Base-by-base conservation (phyloP, 1,140 invertebrate genomes). In the Drosophila grimshawi region DNA sequence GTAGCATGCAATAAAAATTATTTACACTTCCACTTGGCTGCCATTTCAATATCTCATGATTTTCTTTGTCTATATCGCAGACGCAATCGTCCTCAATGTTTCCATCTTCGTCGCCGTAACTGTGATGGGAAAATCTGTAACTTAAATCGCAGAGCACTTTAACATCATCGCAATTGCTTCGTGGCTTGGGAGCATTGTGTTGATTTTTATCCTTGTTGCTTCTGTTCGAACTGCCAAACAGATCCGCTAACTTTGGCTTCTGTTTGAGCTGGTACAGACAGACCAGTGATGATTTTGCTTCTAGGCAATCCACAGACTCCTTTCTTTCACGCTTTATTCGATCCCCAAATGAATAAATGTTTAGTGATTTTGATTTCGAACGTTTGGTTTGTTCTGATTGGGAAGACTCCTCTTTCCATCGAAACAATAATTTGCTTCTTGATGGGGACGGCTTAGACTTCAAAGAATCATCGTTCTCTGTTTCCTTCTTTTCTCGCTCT, bases 81-180 rank as follows among this genome's bases (percentile, higher is more conserved):
- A 30, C 27, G 45, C 43, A 48, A 3, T 55, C 30, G 10, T 45
- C 7, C 3, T 60, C 45, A 4, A 19, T 29, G 6, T 37, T 37
- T 11, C 2, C 4, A 41, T 29, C 33, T 5, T 6, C n/a, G 6
- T 57, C 43, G 3, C 19, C 51, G 3, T 8, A 41, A 19, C 45
- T 49, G 5, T 69, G 10, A 10, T 59, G 63, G 7, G 5, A 27
- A 59, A 64, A 64, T 30, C 33, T 70, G 29, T 59, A 64, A n/a
- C 72, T 75, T 5, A 59, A 75, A 52, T 75, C 72, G 30, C 64
- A 75, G 0, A 75, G 53, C 2, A 75, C 60, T 30, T 70, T 70
- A 10, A 70, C 11, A 51, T 70, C 66, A 37, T 64, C 53, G 19
- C 59, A 37, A 2, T 49, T 10, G 5, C 7, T 11, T 11, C n/a